Percentiles rank a stretch among this genome's conserved stretches.
These are phyloP conservation scores for Coboldia fuscipes DNA, from an alignment of 1,140 invertebrate species.

Conservation along the genomic window DNA sequence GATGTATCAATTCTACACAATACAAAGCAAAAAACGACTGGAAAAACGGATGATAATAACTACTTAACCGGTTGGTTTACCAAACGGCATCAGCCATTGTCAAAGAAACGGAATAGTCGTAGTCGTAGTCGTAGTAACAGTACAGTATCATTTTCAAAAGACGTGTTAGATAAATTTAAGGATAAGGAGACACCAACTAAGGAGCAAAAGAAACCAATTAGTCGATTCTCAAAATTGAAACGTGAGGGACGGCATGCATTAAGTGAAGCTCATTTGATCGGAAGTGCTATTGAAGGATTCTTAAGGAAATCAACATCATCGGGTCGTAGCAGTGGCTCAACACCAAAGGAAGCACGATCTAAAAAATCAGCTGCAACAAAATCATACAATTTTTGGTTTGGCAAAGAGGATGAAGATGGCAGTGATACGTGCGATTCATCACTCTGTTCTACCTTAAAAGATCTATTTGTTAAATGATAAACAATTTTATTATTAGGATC, in stretches of 20 bases:
- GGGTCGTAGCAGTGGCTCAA: slow-evolving; percentile 8
- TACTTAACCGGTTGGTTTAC: slow-evolving; percentile 49
- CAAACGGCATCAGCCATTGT: slow-evolving; percentile 47
- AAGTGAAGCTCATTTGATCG: slow-evolving; percentile 53
- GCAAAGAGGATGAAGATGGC: slow-evolving; percentile 35
- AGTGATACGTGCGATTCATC: slow-evolving; percentile 48
- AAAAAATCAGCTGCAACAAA: slow-evolving; percentile 15
- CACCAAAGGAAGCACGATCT: slow-evolving; percentile 14
- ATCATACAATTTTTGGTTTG: slow-evolving; percentile 14
- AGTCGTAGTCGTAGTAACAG: slow-evolving; percentile 25
- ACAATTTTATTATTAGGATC: too few species aligned
- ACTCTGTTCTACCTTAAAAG: slow-evolving; percentile 57
- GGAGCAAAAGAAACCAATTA: slow-evolving; percentile 12
- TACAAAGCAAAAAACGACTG: slow-evolving; percentile 16
- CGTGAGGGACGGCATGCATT: slow-evolving; percentile 20
- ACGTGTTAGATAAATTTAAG: slow-evolving; percentile 25
- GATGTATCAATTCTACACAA: slow-evolving; percentile 48
- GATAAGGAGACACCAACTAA: slow-evolving; percentile 11
- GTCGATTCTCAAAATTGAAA: slow-evolving; percentile 17
- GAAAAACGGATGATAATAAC: slow-evolving; percentile 21
- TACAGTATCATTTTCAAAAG: slow-evolving; percentile 25
- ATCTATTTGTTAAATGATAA: slow-evolving; percentile 55
- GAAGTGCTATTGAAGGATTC: slow-evolving; percentile 62
- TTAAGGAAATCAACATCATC: slow-evolving; percentile 29
- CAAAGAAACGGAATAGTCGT: slow-evolving; percentile 30